Evolutionary conservation across 2,888 invertebrate genomes (phyloP), one percentile per base, ranked within the genome.

Genomic region (Parnassius apollo): DNA sequence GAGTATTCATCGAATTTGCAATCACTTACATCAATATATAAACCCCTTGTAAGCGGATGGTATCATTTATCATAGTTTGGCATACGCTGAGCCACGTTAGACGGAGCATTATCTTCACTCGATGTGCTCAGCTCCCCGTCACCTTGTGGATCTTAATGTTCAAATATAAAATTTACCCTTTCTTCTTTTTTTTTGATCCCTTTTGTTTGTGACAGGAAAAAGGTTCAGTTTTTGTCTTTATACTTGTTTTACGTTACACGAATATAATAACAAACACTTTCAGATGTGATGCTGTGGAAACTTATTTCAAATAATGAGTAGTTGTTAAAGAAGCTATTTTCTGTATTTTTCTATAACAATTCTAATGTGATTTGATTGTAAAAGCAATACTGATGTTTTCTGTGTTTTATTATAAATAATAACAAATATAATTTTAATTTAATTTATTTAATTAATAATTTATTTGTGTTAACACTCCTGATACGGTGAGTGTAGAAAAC

Each of bases 11-110:
- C 58, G 58, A 44, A 58, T 58, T 51, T 51, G 48, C 51, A 18
- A 59, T 42, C 35, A 46, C 58, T 22, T 42, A 11, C 13, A n/a
- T 48, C 48, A 9, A 1, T 18, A 11, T 9, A 51, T 3, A 9
- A 9, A 13, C 18, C 53, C 57, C 42, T 9, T 11, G 57, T 11
- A 12, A n/a, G 9, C 55, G 44, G 9, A 35, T 18, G 13, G 45
- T 42, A 61, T 61, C 60, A 61, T 55, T 61, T 61, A 54, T 61
- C 60, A 55, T 4, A 55, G 60, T 60, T 54, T 49, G 54, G 52
- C 59, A 52, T 25, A 52, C 58, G 58, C 58, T 51, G 53, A 52
- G 22, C 59, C 53, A 9, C 58, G 42, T 51, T 44, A 58, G 58
- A 42, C 18, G 22, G 42, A 51, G 25, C 25, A 53, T 62, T 62